These are phyloP conservation scores for Trididemnum clinides DNA, from an alignment of 23 tunicate genomes.

Conservation along the genomic window DNA sequence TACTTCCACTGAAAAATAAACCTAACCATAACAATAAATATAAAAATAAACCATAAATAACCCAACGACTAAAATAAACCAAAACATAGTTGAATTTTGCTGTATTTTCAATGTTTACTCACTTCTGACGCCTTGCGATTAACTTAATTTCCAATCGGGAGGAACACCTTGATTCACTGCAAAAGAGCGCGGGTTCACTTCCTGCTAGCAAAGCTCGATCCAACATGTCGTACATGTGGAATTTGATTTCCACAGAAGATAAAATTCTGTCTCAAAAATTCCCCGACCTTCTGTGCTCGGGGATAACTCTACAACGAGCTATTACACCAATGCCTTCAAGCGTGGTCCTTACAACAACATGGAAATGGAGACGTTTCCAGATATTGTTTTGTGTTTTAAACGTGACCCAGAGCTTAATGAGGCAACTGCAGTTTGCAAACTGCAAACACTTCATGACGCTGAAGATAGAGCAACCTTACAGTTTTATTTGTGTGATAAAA, in stretches of 20 bases:
- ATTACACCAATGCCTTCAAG: not conserved
- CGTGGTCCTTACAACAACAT: not conserved
- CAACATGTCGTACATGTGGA: not conserved
- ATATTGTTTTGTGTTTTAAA: not conserved
- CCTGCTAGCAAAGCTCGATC: not conserved
- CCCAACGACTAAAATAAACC: no score
- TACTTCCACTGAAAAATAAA: no score
- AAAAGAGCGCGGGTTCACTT: not conserved
- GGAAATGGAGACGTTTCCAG: not conserved
- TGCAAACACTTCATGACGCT: no score
- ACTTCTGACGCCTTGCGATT: no score
- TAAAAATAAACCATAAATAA: no score
- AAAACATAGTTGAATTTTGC: not conserved
- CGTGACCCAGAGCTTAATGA: no score
- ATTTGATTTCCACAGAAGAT: not conserved
- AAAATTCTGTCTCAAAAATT: not conserved
- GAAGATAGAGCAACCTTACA: no score
- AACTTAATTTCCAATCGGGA: not conserved
- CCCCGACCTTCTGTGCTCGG: slow-evolving; percentile 11
- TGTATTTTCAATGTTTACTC: not conserved
- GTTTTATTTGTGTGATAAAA: no score
- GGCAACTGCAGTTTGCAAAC: no score
- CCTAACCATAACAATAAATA: no score
- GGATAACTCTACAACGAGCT: not conserved
- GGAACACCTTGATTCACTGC: not conserved